Conservation (phyloP, 2,888 invertebrate species). For the Drosophila kambysellisi region DNA sequence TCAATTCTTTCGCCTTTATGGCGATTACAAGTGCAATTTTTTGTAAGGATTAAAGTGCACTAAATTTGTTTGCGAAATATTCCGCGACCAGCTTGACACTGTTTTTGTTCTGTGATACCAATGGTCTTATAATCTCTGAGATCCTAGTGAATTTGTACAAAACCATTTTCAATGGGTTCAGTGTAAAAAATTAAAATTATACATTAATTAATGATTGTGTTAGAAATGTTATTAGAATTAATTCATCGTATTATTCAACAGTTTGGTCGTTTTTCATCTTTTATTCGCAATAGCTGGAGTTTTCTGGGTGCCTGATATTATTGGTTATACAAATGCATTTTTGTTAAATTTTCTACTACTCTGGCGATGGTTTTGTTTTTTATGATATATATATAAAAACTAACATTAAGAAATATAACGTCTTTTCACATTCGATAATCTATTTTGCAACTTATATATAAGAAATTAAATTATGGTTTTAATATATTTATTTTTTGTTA, state of each 20-base stretch:
- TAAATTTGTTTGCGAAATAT: no score
- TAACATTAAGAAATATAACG: conserved; percentile 26
- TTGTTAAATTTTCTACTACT: conserved; percentile 22
- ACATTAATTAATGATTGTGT: no score
- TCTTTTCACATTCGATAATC: conserved; percentile 39
- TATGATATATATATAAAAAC: conserved; percentile 45
- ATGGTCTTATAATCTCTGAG: neutral
- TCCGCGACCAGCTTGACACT: no score
- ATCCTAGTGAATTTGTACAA: neutral
- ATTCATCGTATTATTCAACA: conserved; percentile 85
- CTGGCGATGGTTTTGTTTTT: conserved; percentile 60
- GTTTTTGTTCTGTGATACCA: no score
- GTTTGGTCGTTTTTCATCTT: conserved; percentile 90
- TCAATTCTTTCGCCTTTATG: neutral
- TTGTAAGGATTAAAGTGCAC: neutral
- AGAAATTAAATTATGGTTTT: no score
- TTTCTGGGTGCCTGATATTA: conserved; percentile 91
- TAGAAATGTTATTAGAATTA: neutral
- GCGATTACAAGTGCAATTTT: neutral
- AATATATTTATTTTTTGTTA: neutral
- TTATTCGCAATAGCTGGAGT: conserved; percentile 93
- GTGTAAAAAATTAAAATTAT: no score
- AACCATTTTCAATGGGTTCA: neutral
- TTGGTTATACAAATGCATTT: conserved; percentile 88
- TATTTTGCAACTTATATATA: neutral